Base-by-base conservation (phyloP, 2,888 invertebrate genomes). In the Omphaloscelis lunosa region DNA sequence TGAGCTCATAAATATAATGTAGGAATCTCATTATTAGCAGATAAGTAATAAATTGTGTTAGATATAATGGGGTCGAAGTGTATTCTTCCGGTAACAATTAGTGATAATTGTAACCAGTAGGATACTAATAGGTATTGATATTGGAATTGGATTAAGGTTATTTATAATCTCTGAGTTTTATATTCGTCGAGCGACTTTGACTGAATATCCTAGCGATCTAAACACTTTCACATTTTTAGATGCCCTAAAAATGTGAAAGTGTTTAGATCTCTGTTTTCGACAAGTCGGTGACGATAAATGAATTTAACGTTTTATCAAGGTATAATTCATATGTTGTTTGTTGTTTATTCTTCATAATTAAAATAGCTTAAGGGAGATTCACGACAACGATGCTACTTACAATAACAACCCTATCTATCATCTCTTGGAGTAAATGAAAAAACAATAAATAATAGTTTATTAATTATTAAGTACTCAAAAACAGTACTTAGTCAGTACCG, bases 1-100 rank as follows among this genome's bases (percentile, higher is more conserved):
- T 80, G 78, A 68, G 69, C 83, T 83, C 72, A 76, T 75, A 82
- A 78, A 73, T 89, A 75, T 74, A 76, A 76, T 91, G 90, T 79
- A 83, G 86, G 89, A 90, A 91, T 91, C 81, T 80, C 89, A 86
- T 89, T 89, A 89, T 89, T 88, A 87, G 79, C 87, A 88, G 87
- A 89, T 89, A 92, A 80, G 83, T 82, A 86, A 93, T 82, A 86
- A 93, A 91, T 88, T 87, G 88, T 89, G 89, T 89, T 90, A 81
- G 83, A 71, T 70, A 58, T 90, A 94, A 92, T 90, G 92, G 90
- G 95, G 93, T 90, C 94, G 91, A 89, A 92, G 92, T 92, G 89
- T 92, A 91, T 84, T 90, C 88, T 93, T 93, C 92, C 93, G 92
- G 91, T 90, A 92, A 91, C 84, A 90, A 53, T 81, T 59, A 27